Evolutionary conservation across 2,888 invertebrate genomes (phyloP).

Genomic region (Tuberolachnus salignus): DNA sequence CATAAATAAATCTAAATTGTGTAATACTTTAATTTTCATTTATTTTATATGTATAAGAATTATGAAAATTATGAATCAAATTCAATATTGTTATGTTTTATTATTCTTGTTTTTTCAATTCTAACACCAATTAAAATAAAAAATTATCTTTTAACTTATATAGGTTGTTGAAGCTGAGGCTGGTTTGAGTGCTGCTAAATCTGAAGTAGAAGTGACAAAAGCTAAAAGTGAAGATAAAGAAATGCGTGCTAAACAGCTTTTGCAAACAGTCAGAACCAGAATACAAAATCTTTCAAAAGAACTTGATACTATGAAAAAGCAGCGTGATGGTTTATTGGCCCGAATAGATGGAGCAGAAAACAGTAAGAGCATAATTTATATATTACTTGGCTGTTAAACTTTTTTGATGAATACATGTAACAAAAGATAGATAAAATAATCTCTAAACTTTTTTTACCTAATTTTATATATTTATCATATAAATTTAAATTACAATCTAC

Average conservation of each 20-base stretch:
- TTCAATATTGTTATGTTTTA: no score
- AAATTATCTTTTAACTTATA: background rate
- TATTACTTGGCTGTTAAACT: no score
- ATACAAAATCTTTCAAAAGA: conserved; percentile 74
- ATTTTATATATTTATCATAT: no score
- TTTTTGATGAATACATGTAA: no score
- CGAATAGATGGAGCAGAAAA: conserved; percentile 56
- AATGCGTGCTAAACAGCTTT: conserved; percentile 70
- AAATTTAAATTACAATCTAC: no score
- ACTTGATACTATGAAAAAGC: conserved; percentile 43
- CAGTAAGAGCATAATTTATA: conserved; percentile 59
- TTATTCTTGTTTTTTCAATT: background rate
- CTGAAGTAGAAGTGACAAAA: conserved; percentile 70
- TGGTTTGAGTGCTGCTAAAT: conserved; percentile 66
- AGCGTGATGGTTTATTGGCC: conserved; percentile 37
- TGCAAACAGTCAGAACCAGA: conserved; percentile 77
- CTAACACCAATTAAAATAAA: background rate
- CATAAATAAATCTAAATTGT: no score
- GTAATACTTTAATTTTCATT: no score
- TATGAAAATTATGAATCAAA: no score
- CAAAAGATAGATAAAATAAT: no score
- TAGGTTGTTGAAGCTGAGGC: conserved; percentile 70
- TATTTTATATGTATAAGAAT: no score
- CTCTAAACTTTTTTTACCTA: no score
- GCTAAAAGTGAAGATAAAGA: conserved; percentile 75